Percentiles rank a stretch among this genome's conserved stretches.
Conservation (phyloP, 2,888 invertebrate genomes). For the Spilosoma lubricipeda region DNA sequence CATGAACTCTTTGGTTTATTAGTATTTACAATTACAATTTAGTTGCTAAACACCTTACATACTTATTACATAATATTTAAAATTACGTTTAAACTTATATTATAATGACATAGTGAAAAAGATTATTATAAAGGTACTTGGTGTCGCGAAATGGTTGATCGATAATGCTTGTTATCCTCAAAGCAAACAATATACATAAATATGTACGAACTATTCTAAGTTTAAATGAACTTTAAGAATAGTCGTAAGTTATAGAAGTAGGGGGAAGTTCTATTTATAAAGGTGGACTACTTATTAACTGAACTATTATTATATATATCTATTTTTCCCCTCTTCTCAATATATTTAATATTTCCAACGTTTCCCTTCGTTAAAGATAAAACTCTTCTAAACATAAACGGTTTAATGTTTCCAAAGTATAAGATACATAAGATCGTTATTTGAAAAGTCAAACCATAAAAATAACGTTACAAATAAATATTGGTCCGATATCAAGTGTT, state of each 20-base stretch:
- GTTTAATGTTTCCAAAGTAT: background rate
- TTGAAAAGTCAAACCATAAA: background rate
- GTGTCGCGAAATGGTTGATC: background rate
- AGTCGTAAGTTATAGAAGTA: background rate
- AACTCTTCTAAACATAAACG: too few species aligned
- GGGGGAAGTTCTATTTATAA: background rate
- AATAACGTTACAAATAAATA: background rate
- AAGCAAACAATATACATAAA: background rate
- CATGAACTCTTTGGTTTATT: conserved; percentile 41
- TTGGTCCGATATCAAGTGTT: background rate
- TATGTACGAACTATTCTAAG: background rate
- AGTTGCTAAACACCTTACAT: background rate
- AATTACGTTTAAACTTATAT: background rate
- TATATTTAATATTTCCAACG: background rate
- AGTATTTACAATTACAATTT: conserved; percentile 36
- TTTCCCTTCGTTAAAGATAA: background rate
- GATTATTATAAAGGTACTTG: background rate
- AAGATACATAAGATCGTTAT: background rate
- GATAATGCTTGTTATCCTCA: background rate
- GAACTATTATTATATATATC: too few species aligned
- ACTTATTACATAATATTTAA: background rate
- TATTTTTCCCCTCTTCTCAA: background rate
- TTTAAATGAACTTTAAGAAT: background rate
- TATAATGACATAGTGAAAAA: conserved; percentile 6
- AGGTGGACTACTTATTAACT: too few species aligned